Evolutionary conservation across 2,888 invertebrate species (phyloP), one percentile per base, ranked within the genome.

Genomic region (Nomada hirtipes): DNA sequence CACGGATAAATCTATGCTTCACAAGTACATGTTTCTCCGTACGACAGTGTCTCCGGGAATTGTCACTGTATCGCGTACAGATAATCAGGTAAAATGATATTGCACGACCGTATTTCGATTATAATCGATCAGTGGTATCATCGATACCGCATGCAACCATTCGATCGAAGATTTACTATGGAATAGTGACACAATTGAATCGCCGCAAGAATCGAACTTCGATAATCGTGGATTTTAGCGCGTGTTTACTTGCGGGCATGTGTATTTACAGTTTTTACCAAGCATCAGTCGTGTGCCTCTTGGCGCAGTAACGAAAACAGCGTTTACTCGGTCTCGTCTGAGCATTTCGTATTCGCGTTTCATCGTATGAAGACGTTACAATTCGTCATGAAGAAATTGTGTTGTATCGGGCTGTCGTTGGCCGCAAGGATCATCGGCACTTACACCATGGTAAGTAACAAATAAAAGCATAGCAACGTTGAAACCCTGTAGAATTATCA

Each of bases 381-480:
- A 13, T 4, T 23, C n/a, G n/a, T 59, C 76, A 92, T 92, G 92
- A 84, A 69, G 59, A 87, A 88, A 50, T 65, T 91, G 60, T 92
- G 92, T 76, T 92, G 92, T 76, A 84, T 93, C 13, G 88, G 91
- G 29, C 77, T 91, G 76, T 91, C 93, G 64, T 83, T 92, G 67
- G 90, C 91, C 36, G 90, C 92, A 2, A 92, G 91, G 79, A 90
- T 94, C 18, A 92, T 94, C 68, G 91, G 92, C 29, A 90, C 91
- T 20, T 91, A 93, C 65, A 92, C 93, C 68, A 88, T 94, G 92
- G 94, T 94, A 79, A 90, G 92, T 90, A 68, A 61, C 20, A 20
- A 23, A 65, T n/a, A 20, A 65, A 61, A 55, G 9, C 57, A 13
- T n/a, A 3, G 29, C 10, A 11, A 20, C 11, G n/a, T 36, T 18